Evolutionary conservation across 2,888 invertebrate species (phyloP).

Genomic region (Heliothis peltigera): DNA sequence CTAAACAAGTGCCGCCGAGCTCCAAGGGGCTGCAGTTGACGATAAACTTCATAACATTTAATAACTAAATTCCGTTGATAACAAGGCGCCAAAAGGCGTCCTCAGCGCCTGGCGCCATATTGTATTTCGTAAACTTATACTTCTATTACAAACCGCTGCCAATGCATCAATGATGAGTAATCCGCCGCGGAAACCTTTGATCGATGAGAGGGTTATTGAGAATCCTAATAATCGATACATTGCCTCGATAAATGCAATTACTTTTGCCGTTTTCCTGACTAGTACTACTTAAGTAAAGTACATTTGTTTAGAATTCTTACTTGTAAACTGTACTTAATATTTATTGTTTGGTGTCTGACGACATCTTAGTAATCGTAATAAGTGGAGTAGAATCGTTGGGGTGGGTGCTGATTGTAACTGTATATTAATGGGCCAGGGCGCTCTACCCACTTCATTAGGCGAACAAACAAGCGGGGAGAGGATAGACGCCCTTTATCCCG

Average conservation of each 20-base stretch:
- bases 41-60: conserved; percentile 54
- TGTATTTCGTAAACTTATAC: conserved; percentile 67
- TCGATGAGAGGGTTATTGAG: conserved; percentile 46
- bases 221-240: conserved; percentile 49
- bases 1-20: conserved; percentile 42
- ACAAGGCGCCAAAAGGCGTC: conserved; percentile 27
- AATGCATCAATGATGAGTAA: conserved; percentile 71
- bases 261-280: conserved; percentile 31
- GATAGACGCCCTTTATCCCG: conserved; percentile 77
- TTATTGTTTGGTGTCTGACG: conserved; percentile 46
- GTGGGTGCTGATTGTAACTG: conserved; percentile 76
- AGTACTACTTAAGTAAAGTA: conserved; percentile 32
- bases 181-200: conserved; percentile 63
- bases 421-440: conserved; percentile 80
- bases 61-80: conserved; percentile 31
- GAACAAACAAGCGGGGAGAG: conserved; percentile 83
- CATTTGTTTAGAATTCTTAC: conserved; percentile 27
- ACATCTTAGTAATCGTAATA: conserved; percentile 60
- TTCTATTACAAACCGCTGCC: conserved; percentile 66
- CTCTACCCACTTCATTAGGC: conserved; percentile 86
- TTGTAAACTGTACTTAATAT: conserved; percentile 40
- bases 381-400: conserved; percentile 65
- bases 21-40: conserved; percentile 34
- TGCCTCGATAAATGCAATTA: conserved; percentile 41
- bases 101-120: conserved; percentile 69